Base-by-base conservation (phyloP, 2,888 invertebrate species). In the Andrena camellia region DNA sequence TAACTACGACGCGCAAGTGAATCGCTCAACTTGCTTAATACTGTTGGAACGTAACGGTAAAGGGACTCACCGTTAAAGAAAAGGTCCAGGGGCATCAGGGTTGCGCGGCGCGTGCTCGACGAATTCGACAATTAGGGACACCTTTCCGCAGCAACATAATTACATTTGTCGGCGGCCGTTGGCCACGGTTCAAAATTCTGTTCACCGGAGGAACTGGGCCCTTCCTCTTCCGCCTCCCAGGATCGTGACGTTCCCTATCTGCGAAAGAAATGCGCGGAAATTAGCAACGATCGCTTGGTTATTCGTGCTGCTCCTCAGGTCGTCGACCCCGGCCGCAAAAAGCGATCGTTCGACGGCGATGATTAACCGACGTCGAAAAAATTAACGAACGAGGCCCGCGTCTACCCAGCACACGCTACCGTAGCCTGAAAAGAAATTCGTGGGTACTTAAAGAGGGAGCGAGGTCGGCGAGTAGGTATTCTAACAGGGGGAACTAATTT, bases 131-230 rank as follows among this genome's bases (percentile, higher is more conserved):
- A 90, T 90, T 90, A 90, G 81, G 80, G 68, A 86, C 86, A 85
- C 85, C 88, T 84, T 89, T 83, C 86, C 78, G 83, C 85, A 75
- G 82, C 85, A 78, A 84, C 86, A 83, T 90, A 89, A 90, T 90
- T 90, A 84, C 89, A 84, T 88, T 85, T 86, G 81, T 78, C 83
- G 77, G 68, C 74, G 63, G 62, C 62, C 79, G 84, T 88, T 91
- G 90, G 90, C 89, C 73, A 33, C 75, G 79, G 83, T 90, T 90
- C 90, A 90, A 88, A 90, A 88, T 78, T 79, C 84, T 76, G 83
- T 83, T 83, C 78, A 29, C 72, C 29, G 48, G 57, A 6, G 78
- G 78, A 76, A 85, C 84, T 79, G 66, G 82, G 73, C 66, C 73
- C 77, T 66, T 60, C 72, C 48, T 17, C 42, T 68, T 59, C 35